A percentile compares a stretch with the other conserved stretches of the same genome.
Conservation (phyloP, 2,888 invertebrate genomes). For the Melanophora roralis region DNA sequence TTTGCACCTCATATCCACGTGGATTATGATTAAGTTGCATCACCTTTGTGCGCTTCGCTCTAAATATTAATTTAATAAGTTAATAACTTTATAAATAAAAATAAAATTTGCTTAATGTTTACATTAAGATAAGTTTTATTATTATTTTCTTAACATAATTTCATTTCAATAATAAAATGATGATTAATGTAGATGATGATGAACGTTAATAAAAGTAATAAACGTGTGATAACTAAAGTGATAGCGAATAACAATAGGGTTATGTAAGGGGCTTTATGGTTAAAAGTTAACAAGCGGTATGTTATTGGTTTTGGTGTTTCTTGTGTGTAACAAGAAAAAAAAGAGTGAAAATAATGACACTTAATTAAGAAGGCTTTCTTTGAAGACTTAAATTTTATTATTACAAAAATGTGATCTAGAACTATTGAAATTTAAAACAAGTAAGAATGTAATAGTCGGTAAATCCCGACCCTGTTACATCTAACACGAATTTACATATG, state of each 20-base stretch:
- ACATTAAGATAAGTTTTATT: background rate
- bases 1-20: constrained; percentile 25
- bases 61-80: constrained; percentile 38
- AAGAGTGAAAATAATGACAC: too few relatives aligned
- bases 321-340: too few relatives aligned
- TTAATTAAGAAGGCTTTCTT: too few relatives aligned
- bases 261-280: too few relatives aligned
- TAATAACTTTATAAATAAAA: constrained; percentile 3
- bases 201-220: background rate
- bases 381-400: too few relatives aligned
- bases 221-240: background rate
- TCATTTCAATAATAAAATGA: constrained; percentile 13
- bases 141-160: background rate
- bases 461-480: background rate
- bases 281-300: too few relatives aligned
- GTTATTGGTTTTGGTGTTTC: too few relatives aligned
- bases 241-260: background rate
- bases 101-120: constrained; percentile 9
- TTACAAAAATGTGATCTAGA: too few relatives aligned
- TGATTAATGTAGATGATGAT: background rate
- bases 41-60: constrained; percentile 18
- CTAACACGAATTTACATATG: too few relatives aligned
- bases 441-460: background rate
- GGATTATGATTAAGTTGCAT: constrained; percentile 27
- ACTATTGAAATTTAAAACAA: background rate